Percentiles rank a stretch among this genome's conserved stretches.
These are phyloP conservation scores for Anoplolepis gracilipes DNA, from an alignment of 1,140 invertebrate species.

Conservation along the genomic window DNA sequence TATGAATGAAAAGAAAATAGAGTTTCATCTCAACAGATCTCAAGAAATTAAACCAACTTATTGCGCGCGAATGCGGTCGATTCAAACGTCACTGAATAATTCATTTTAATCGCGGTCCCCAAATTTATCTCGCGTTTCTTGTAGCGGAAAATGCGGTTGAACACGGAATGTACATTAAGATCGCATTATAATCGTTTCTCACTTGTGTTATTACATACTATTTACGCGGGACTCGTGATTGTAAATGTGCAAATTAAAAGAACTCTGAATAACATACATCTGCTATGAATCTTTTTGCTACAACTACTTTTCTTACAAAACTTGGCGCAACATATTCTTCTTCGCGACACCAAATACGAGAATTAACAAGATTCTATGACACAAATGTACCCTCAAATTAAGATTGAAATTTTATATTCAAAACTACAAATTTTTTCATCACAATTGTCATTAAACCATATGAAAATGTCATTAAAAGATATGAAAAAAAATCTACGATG, in stretches of 20 bases:
- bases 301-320: neutral
- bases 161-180: constrained; percentile 65
- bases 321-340: neutral
- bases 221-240: constrained; percentile 11
- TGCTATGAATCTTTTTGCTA: neutral
- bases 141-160: constrained; percentile 51
- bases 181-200: constrained; percentile 52
- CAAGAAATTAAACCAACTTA: constrained; percentile 55
- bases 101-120: constrained; percentile 73
- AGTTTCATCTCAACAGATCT: constrained; percentile 43
- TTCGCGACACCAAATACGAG: neutral
- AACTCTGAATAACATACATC: neutral
- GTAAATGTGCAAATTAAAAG: constrained; percentile 21
- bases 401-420: neutral
- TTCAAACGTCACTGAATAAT: constrained; percentile 72
- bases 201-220: constrained; percentile 44
- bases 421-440: constrained; percentile 1
- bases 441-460: neutral
- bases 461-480: no score
- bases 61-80: constrained; percentile 54
- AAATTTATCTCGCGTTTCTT: constrained; percentile 71
- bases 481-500: neutral
- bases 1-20: neutral
- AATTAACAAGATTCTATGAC: neutral
- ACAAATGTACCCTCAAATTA: neutral